Percentiles rank a stretch among this genome's conserved stretches.
Evolutionary conservation across 2,797 vertebrate genomes (phyloP).

Genomic region (Siniperca scherzeri): DNA sequence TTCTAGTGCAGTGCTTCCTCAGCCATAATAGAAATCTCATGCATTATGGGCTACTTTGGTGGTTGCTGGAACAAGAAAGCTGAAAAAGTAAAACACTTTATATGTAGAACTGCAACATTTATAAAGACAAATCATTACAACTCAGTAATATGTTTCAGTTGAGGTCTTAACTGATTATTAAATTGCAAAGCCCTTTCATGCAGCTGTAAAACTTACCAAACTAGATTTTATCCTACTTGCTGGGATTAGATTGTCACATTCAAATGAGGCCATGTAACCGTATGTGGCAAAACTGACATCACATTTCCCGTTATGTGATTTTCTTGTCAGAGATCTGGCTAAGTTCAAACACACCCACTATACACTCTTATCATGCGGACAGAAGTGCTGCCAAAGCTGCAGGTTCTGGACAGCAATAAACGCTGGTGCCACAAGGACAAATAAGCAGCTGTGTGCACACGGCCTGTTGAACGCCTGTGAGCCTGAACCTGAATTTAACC

Average conservation of each 20-base stretch:
- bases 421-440: slow-evolving; percentile 9
- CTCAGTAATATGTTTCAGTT: background rate
- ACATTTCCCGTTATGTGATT: slow-evolving; percentile 36
- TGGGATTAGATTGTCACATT: slow-evolving; percentile 27
- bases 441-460: background rate
- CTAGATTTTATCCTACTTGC: background rate
- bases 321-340: slow-evolving; percentile 41
- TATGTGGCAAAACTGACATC: slow-evolving; percentile 5
- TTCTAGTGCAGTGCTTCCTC: background rate
- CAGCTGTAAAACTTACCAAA: slow-evolving; percentile 11
- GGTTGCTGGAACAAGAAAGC: background rate
- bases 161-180: background rate
- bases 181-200: background rate
- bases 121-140: background rate
- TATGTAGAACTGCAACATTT: background rate
- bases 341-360: slow-evolving; percentile 54
- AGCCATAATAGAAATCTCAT: background rate
- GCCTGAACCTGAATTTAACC: slow-evolving; percentile 25
- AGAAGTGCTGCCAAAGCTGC: slow-evolving; percentile 50
- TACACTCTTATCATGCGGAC: slow-evolving; percentile 44
- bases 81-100: background rate
- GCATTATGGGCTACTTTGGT: background rate
- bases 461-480: slow-evolving; percentile 5
- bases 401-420: slow-evolving; percentile 34
- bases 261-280: slow-evolving; percentile 21